Conservation (phyloP, 2,113 vertebrate genomes). For the Astur gentilis region DNA sequence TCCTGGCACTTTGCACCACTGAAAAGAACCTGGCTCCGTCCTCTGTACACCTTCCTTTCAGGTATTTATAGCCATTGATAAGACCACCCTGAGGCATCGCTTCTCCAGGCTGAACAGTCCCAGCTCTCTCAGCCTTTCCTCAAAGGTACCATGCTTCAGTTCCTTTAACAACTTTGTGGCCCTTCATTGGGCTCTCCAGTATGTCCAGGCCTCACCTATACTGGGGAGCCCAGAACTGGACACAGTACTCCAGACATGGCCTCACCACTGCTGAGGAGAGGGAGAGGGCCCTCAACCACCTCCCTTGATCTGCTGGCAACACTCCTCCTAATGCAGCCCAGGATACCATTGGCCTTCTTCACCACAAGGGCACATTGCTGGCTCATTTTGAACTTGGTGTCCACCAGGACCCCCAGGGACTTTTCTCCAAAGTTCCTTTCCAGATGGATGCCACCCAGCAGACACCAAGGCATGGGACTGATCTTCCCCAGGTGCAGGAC, state of each 20-base stretch:
- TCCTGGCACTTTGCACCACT: neutral
- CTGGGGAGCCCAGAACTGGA: neutral
- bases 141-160: neutral
- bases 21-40: neutral
- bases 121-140: neutral
- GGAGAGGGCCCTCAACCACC: neutral
- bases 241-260: neutral
- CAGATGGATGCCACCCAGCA: neutral
- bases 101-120: neutral
- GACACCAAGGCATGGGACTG: neutral
- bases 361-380: neutral
- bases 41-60: neutral
- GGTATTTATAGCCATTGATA: neutral
- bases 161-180: neutral
- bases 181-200: neutral
- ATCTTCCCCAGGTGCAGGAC: neutral
- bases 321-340: neutral
- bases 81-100: neutral
- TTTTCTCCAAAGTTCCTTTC: neutral
- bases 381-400: neutral
- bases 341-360: too few species aligned
- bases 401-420: neutral
- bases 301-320: neutral
- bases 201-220: neutral
- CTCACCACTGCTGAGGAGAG: neutral